Evolutionary conservation across 64 coral and sea anemone species (phyloP), one percentile per base, ranked within the genome.

Genomic region (Dendronephthya gigantea): DNA sequence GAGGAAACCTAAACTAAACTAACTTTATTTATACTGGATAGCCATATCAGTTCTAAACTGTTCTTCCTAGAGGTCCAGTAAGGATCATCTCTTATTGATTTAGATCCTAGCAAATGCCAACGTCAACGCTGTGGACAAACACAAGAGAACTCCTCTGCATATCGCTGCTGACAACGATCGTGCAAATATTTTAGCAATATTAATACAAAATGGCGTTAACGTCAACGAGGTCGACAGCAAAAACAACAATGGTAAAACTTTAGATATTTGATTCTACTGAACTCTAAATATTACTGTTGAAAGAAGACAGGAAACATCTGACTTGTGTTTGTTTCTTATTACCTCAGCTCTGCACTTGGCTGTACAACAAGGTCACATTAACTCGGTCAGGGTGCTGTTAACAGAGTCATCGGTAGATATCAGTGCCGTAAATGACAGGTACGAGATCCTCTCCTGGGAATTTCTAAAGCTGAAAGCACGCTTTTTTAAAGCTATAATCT

Each of bases 341-440:
- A n/a, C n/a, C n/a, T n/a, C n/a, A 96, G 94, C 94, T 39, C 79
- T 96, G 30, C 94, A 96, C 56, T 86, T 96, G 52, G 90, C 94
- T 15, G 94, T 92, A 4, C 94, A 96, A 47, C 90, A 86, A 86
- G 94, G 94, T 86, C 94, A 96, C 70, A 88, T 96, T 49, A 90
- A 96, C 45, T 92, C 87, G 50, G 94, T 96, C 2, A 83, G 88
- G 33, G 65, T 96, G 74, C 84, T 96, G 14, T 88, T 96, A 22
- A 96, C 94, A 8, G 94, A 96, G 45, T 92, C 91, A 36, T 96
- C 94, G 7, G 86, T 96, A 47, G 92, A 96, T 35, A 91, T 91
- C 3, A 91, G 90, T 40, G 90, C 91, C 25, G 85, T 84, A 66
- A 96, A 96, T 56, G 50, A 58, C 11, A 88, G 94, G 94, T 96